Conservation (phyloP, 2,888 invertebrate species). For the Mallateleia sp. region DNA sequence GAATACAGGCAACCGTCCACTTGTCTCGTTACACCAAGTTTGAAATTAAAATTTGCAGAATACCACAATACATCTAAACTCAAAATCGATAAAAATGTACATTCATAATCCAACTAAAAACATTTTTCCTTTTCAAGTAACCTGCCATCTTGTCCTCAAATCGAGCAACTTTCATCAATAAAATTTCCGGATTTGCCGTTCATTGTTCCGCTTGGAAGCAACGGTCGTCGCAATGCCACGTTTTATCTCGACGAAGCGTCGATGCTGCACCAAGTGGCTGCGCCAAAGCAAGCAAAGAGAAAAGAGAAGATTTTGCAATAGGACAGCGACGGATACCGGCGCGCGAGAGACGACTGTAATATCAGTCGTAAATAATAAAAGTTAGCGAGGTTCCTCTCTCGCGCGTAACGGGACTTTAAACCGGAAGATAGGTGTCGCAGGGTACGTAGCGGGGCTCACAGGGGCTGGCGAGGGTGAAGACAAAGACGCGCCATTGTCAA, state of each 20-base stretch:
- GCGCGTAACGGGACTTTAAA: conserved; percentile 89
- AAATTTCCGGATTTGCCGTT: conserved; percentile 19
- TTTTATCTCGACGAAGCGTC: conserved; percentile 68
- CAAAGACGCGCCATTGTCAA: conserved; percentile 90
- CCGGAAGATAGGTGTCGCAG: conserved; percentile 90
- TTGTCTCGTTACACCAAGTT: no score
- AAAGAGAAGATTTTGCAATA: conserved; percentile 74
- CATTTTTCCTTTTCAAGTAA: neutral
- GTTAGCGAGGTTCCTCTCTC: conserved; percentile 89
- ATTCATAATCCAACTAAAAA: neutral
- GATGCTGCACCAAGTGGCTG: conserved; percentile 64
- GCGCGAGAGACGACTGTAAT: conserved; percentile 86
- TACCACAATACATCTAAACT: no score
- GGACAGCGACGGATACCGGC: conserved; percentile 71
- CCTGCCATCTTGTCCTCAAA: neutral
- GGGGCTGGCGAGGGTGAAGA: conserved; percentile 85
- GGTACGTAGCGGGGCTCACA: conserved; percentile 84
- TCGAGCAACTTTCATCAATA: conserved; percentile 3
- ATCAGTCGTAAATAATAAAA: conserved; percentile 90
- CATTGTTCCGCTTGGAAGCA: conserved; percentile 45
- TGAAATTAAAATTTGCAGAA: no score
- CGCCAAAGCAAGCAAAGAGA: conserved; percentile 38
- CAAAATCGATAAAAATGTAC: no score
- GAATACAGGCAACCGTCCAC: no score
- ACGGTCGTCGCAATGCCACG: conserved; percentile 17